These are phyloP conservation scores for Cichladusa arquata DNA, from an alignment of 2,113 vertebrate species.

Conservation along the genomic window DNA sequence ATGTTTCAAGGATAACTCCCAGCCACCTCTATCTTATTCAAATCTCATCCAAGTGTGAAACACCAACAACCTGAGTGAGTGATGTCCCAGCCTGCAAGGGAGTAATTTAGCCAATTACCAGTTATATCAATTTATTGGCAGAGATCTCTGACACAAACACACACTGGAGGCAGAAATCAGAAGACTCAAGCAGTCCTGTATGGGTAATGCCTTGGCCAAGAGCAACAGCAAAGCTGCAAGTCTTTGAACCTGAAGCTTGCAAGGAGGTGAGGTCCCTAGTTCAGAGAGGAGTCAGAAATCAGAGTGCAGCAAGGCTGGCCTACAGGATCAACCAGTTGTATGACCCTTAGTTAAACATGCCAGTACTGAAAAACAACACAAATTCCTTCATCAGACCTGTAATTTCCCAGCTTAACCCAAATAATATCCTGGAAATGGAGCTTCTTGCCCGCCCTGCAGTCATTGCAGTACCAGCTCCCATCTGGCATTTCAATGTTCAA, in stretches of 20 bases:
- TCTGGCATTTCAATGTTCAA: slow-evolving; percentile 96
- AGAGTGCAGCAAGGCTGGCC: background rate
- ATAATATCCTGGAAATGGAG: slow-evolving; percentile 94
- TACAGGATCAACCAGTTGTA: background rate
- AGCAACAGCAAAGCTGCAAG: background rate
- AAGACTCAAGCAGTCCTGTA: background rate
- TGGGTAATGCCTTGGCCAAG: background rate
- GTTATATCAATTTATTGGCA: background rate
- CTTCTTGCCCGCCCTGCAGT: slow-evolving; percentile 93
- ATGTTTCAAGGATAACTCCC: background rate
- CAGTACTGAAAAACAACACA: background rate
- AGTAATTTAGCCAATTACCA: background rate
- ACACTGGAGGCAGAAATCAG: background rate
- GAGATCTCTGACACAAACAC: background rate
- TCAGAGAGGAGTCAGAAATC: background rate
- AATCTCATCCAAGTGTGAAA: background rate
- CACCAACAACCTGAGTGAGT: background rate
- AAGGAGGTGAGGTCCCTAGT: background rate
- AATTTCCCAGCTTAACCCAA: slow-evolving; percentile 98
- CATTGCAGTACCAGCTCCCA: slow-evolving; percentile 98
- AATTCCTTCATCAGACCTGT: slow-evolving; percentile 79
- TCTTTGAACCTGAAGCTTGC: background rate
- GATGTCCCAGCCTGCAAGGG: background rate
- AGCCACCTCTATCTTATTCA: background rate
- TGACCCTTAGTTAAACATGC: background rate